Evolutionary conservation across 2,797 vertebrate genomes (phyloP), one percentile per base, ranked within the genome.

Genomic region (Delichon dasypus): DNA sequence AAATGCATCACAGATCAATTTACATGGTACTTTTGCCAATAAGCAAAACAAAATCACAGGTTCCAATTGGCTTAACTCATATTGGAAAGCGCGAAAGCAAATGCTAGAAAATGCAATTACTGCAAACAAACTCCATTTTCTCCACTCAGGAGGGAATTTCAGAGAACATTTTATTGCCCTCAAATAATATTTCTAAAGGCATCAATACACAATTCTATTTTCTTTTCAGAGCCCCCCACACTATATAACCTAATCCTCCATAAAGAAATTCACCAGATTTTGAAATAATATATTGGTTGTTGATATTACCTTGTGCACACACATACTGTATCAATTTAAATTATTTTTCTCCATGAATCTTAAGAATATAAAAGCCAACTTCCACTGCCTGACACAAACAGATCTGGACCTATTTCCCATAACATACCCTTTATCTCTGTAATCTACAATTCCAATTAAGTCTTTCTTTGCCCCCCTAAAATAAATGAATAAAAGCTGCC

Each of bases 1-100:
- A 98, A 99, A 98, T 97, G 98, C 98, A 98, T 99, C 98, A 98
- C 94, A 97, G 98, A 98, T 98, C 98, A 98, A 98, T 98, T 98
- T 98, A 98, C 98, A 98, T 98, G 97, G 97, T 97, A 90, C 97
- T 98, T 98, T 96, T 95, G 94, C 95, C 96, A 97, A 97, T 97
- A 98, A 98, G 97, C 97, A 97, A 98, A 98, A 98, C 97, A 94
- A 97, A 98, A 98, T 98, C 98, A 98, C 97, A 97, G 97, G 98
- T 97, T 98, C 96, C 98, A 98, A 98, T 96, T 97, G 97, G 98
- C 98, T 98, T 98, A 98, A 95, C 92, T 95, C 95, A 97, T 98
- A 98, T 98, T 97, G 98, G 97, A 98, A 97, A 98, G 97, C 88
- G 95, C 68, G 23, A 98, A 97, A 96, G 97, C 97, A 98, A 98